Conservation (phyloP, 1,140 invertebrate species). For the Drosophila oshimai region DNA sequence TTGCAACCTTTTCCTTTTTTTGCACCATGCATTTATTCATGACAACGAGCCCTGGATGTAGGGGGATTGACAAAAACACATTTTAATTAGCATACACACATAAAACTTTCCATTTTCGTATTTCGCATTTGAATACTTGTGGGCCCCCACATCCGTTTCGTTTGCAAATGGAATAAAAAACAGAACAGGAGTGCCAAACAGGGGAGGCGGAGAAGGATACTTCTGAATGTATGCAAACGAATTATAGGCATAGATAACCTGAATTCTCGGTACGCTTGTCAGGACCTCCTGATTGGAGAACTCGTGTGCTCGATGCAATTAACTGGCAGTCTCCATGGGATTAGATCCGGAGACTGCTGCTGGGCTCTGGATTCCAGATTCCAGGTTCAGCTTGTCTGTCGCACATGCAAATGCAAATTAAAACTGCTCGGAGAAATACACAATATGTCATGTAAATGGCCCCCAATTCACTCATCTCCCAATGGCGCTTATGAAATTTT, state of each 20-base stretch:
- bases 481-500: slow-evolving; percentile 39
- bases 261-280: slow-evolving; percentile 6
- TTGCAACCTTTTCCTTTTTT: slow-evolving; percentile 13
- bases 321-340: slow-evolving; percentile 15
- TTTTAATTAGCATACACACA: slow-evolving; percentile 49
- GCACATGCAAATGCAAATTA: slow-evolving; percentile 38
- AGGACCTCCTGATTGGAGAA: slow-evolving; percentile 1
- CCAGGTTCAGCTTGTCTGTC: background rate
- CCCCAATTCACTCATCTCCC: slow-evolving; percentile 8
- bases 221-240: background rate
- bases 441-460: slow-evolving; percentile 32
- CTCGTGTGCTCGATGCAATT: slow-evolving; percentile 29
- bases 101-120: slow-evolving; percentile 21
- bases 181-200: background rate
- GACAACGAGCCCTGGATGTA: slow-evolving; percentile 6
- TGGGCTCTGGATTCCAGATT: background rate
- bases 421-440: slow-evolving; percentile 24
- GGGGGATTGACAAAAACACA: slow-evolving; percentile 33
- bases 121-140: slow-evolving; percentile 37
- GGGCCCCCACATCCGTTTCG: background rate
- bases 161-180: background rate
- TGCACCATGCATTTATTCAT: slow-evolving; percentile 43
- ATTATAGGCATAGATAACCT: slow-evolving; percentile 22
- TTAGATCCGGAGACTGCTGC: background rate
- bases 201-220: background rate